These are phyloP conservation scores for Heteromyza rotundicornis DNA, from an alignment of 2,888 invertebrate species.

Conservation along the genomic window DNA sequence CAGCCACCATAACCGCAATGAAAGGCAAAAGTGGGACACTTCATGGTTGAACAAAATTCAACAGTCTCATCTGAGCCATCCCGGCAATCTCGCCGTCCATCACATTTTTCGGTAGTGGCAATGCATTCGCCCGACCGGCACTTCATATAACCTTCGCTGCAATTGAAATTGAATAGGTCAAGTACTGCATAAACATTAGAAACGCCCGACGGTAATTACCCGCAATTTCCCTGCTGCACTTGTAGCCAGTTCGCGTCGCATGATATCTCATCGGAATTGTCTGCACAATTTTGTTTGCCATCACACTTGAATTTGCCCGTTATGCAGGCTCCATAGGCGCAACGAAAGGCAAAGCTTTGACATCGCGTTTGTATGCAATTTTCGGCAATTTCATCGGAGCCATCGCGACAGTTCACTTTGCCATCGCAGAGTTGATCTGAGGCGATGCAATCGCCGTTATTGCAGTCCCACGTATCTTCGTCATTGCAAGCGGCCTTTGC, in stretches of 20 bases:
- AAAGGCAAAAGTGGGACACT: conserved; percentile 44
- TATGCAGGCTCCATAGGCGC: conserved; percentile 47
- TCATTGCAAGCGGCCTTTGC: conserved; percentile 20
- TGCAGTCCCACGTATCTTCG: conserved; percentile 34
- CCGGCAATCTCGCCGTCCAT: conserved; percentile 55
- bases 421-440: conserved; percentile 40
- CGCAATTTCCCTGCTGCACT: conserved; percentile 25
- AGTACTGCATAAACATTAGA: background rate
- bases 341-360: conserved; percentile 60
- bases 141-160: conserved; percentile 7
- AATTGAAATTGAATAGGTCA: background rate
- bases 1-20: conserved; percentile 51
- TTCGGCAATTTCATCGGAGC: conserved; percentile 43
- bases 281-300: conserved; percentile 37
- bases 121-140: conserved; percentile 40
- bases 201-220: conserved; percentile 16
- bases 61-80: conserved; percentile 46
- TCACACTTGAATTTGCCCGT: conserved; percentile 32
- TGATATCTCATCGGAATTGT: conserved; percentile 39
- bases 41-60: conserved; percentile 27
- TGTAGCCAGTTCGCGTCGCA: background rate
- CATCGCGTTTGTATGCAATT: conserved; percentile 59
- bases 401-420: conserved; percentile 36
- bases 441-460: conserved; percentile 38
- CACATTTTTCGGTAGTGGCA: conserved; percentile 41